Evolutionary conservation across 2,113 vertebrate genomes (phyloP), one percentile per base, ranked within the genome.

Genomic region (Pangasianodon hypophthalmus): DNA sequence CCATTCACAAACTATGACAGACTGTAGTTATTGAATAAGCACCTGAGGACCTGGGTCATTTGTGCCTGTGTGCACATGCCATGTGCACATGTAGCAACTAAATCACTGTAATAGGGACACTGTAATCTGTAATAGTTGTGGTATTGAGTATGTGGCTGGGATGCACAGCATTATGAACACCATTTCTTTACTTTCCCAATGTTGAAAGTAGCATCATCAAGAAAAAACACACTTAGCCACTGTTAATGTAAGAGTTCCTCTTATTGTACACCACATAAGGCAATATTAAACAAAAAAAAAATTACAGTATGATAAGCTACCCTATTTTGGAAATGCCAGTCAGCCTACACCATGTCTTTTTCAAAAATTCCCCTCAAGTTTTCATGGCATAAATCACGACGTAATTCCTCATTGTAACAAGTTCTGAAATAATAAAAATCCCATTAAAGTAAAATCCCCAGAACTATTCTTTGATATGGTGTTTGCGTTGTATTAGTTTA

Each of bases 91-190:
- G 46, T 9, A 52, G 13, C 10, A 52, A 52, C 52, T 52, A 46
- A 46, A 0, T 50, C 6, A 50, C 50, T 9, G 18, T 58, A 58
- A 58, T 19, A 16, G n/a, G 71, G 91, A 87, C 90, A 64, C 81
- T 93, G 85, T 92, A 58, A 62, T 62, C 83, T 93, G 85, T 92
- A 58, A 62, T 62, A 62, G 60, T 26, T 26, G 24, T 62, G 24
- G 24, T 26, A 26, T 24, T 0, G 24, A 62, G 8, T 11, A 24
- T 67, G 26, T 67, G 26, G 8, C 62, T 67, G 62, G 24, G 60
- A 62, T 1, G 37, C 1, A 37, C 37, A 37, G 37, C 37, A 1
- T 62, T 26, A 26, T 26, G 24, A 67, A 67, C 21, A 24, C 54
- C 14, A 56, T 24, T 24, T 62, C 4, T 19, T 58, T 46, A 46